Conservation (phyloP, 2,888 invertebrate species). For the Rhopalosiphum nymphaeae region DNA sequence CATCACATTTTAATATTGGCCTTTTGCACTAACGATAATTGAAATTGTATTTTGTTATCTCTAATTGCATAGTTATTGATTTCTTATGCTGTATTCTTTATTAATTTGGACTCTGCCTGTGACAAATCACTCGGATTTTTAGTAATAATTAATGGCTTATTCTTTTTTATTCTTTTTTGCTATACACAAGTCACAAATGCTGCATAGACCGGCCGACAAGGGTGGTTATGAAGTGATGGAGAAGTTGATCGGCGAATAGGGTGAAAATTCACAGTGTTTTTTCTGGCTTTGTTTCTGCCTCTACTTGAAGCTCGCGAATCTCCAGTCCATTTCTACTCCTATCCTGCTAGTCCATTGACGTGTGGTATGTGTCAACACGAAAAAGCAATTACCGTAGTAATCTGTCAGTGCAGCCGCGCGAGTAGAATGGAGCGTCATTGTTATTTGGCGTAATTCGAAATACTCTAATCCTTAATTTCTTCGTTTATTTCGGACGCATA, state of each 20-base stretch:
- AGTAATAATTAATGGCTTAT: constrained; percentile 38
- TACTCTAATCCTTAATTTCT: constrained; percentile 22
- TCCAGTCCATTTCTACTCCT: constrained; percentile 18
- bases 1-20: neutral
- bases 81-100: neutral
- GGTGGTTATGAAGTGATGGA: constrained; percentile 4
- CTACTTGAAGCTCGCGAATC: neutral
- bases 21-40: neutral
- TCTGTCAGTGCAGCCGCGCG: constrained; percentile 27
- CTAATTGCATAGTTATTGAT: neutral
- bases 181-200: constrained; percentile 12
- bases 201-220: neutral
- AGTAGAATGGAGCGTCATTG: neutral
- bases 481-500: neutral
- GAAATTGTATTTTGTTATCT: neutral
- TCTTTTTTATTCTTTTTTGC: neutral
- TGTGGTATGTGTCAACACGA: constrained; percentile 56
- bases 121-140: constrained; percentile 34
- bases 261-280: neutral
- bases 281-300: neutral
- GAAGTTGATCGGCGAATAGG: constrained; percentile 1
- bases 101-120: neutral
- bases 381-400: constrained; percentile 60
- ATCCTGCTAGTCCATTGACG: constrained; percentile 25
- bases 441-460: constrained; percentile 10